Evolutionary conservation across 2,797 vertebrate species (phyloP).

Genomic region (Iguana delicatissima): DNA sequence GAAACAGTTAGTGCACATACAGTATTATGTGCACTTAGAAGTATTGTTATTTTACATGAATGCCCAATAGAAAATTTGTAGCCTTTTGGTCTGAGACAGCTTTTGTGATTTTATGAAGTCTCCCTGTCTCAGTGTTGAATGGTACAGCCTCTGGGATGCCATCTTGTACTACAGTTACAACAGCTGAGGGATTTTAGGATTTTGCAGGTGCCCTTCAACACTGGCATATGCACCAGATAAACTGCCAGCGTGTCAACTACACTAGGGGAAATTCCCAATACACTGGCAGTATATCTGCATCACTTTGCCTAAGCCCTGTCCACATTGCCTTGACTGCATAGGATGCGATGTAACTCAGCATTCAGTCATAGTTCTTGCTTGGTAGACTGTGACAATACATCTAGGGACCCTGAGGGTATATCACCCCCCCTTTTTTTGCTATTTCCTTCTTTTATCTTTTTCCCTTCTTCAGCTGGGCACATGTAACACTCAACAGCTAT

Average conservation of each 20-base stretch:
- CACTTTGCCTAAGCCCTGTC: background rate
- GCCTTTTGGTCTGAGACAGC: no score
- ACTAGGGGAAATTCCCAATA: background rate
- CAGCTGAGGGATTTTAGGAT: no score
- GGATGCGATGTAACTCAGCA: background rate
- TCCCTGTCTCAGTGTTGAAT: no score
- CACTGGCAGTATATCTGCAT: background rate
- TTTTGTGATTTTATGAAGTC: no score
- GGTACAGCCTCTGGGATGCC: background rate
- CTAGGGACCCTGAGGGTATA: background rate
- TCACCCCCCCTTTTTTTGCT: background rate
- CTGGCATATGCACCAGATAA: no score
- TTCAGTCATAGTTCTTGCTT: background rate
- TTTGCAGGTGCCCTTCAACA: background rate
- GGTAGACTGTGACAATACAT: background rate
- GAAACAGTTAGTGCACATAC: background rate
- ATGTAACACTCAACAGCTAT: background rate
- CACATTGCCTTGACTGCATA: background rate
- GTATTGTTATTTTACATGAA: no score
- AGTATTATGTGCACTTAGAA: background rate
- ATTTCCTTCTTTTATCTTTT: background rate
- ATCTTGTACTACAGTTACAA: background rate
- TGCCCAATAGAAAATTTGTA: no score
- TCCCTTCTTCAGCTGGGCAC: background rate
- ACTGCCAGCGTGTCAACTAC: background rate